Evolutionary conservation across 2,113 vertebrate genomes (phyloP).

Genomic region (Rhynchopsitta pachyrhyncha): DNA sequence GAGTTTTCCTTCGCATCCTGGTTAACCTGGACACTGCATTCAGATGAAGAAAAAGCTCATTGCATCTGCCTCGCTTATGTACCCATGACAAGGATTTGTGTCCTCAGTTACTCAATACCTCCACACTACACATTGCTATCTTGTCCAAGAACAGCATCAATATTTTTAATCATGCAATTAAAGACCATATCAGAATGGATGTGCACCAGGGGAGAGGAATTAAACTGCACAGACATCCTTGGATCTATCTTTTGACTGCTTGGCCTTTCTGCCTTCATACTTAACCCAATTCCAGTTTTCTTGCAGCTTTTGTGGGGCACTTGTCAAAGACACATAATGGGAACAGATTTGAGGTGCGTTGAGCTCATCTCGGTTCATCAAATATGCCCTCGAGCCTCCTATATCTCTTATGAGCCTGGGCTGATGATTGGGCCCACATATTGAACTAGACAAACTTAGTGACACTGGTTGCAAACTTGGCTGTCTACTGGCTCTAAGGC

Average conservation of each 20-base stretch:
- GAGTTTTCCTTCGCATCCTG: not conserved
- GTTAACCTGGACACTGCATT: not conserved
- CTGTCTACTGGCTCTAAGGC: fast-evolving
- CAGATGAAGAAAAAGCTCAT: not conserved
- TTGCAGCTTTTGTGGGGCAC: not conserved
- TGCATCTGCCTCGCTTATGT: not conserved
- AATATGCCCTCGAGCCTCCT: not conserved
- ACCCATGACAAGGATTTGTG: not conserved
- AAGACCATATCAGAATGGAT: not conserved
- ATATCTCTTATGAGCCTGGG: fast-evolving
- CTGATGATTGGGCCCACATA: not conserved
- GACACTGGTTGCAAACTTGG: not conserved
- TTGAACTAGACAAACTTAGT: not conserved
- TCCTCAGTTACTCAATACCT: not conserved
- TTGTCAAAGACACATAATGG: not conserved
- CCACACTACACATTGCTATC: not conserved
- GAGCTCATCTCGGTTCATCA: not conserved
- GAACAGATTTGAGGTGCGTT: not conserved
- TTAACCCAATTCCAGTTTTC: not conserved
- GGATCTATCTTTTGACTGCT: not conserved
- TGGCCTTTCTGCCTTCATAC: not conserved
- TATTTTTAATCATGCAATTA: constrained; percentile 19
- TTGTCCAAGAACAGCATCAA: not conserved
- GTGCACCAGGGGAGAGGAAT: not conserved
- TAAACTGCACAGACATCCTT: not conserved